Base-by-base conservation (phyloP, 2,113 vertebrate genomes). In the Forbesichthys agassizii region DNA sequence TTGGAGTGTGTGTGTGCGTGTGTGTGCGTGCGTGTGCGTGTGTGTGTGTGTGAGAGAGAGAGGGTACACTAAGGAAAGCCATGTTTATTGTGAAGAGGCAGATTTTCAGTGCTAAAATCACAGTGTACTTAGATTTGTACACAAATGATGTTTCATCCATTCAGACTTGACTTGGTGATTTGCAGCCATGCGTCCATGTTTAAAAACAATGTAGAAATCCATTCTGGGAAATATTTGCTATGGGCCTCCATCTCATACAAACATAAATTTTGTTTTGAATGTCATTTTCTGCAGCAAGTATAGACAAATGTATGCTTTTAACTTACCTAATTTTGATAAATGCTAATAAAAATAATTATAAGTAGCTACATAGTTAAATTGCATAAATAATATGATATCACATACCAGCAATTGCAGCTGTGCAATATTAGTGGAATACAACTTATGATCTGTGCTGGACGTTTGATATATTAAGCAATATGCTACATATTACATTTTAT, bases 301-400 rank as follows among this genome's bases (percentile, higher is more conserved):
- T 71, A 82, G 66, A 66, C 63, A 78, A 77, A 53, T 73, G 62
- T 84, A 64, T 74, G 77, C 70, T 85, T 57, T 68, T 80, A 73
- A 74, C 74, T 75, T 68, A 84, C 64, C 48, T 79, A 14, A 81
- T 79, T 85, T 85, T 88, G 78, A 78, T 84, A 71, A 80, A 78
- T 69, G 78, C 80, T 62, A 18, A 64, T 81, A 84, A 59, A 71
- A 68, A 73, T 76, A 61, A 71, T 78, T 78, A 56, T 36, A 54
- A 74, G 48, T 60, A n/a, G 64, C 33, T 33, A 71, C 71, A 42
- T 55, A 69, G 68, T 69, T 18, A 52, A 62, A 54, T 18, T 27
- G 61, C 73, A 71, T 62, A 75, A 64, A 71, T 61, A 14, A 72
- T 61, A 64, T 54, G 59, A 55, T 75, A 66, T 60, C 60, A 75